Conservation (phyloP, 2,113 vertebrate species). For the Uropsilus gracilis region DNA sequence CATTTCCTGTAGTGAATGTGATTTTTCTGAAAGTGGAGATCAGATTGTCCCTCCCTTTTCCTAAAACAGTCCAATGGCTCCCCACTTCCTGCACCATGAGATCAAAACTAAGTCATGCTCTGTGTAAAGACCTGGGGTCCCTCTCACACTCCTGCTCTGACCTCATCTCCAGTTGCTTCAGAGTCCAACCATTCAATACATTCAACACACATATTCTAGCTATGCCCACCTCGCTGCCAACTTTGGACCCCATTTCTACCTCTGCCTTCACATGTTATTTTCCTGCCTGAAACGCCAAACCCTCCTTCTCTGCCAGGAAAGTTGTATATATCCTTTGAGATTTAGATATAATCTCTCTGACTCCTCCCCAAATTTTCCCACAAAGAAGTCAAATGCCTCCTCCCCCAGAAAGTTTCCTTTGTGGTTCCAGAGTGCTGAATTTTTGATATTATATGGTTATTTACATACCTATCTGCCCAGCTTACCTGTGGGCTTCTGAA, state of each 20-base stretch:
- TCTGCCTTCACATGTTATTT: not conserved
- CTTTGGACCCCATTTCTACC: not conserved
- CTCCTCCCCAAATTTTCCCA: not conserved
- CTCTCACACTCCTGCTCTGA: not conserved
- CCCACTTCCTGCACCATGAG: not conserved
- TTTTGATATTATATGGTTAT: not conserved
- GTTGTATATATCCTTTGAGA: not conserved
- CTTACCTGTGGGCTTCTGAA: slow-evolving; percentile 9
- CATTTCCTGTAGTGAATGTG: not conserved
- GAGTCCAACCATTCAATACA: not conserved
- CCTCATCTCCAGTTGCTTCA: not conserved
- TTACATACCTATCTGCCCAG: not conserved
- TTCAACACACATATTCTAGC: not conserved
- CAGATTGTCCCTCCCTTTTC: not conserved
- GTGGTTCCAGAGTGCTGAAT: not conserved
- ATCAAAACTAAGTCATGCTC: not conserved
- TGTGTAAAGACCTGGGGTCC: not conserved
- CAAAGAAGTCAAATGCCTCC: not conserved
- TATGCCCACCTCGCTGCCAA: not conserved
- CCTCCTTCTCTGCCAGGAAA: not conserved
- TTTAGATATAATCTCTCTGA: not conserved
- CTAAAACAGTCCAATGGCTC: not conserved
- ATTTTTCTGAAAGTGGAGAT: slow-evolving; percentile 25
- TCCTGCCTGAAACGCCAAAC: not conserved
- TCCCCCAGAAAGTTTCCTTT: not conserved